Evolutionary conservation across 2,797 vertebrate species (phyloP).

Genomic region (Fratercula arctica): DNA sequence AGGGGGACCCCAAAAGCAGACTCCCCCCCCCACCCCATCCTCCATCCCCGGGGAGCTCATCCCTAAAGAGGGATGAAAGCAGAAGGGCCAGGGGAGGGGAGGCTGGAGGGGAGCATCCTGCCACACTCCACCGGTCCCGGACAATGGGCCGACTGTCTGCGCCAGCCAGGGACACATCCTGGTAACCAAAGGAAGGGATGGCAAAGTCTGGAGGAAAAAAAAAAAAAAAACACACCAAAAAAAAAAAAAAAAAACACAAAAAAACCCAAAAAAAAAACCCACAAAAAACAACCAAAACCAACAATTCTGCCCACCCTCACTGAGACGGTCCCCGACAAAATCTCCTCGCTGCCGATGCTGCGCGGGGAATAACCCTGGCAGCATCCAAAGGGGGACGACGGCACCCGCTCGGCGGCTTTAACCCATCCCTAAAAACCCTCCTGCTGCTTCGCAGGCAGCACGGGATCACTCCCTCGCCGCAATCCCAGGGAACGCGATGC

Average conservation of each 20-base stretch:
- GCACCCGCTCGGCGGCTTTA: background rate
- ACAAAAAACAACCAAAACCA: no score
- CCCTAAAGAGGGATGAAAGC: background rate
- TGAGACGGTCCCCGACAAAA: background rate
- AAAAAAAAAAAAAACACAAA: no score
- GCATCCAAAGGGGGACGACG: fast-evolving
- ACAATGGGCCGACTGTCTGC: conserved; percentile 46
- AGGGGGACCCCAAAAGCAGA: background rate
- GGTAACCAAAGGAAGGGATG: background rate
- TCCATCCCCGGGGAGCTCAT: background rate
- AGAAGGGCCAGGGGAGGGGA: background rate
- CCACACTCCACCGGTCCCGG: conserved; percentile 4
- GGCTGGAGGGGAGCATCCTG: conserved; percentile 9
- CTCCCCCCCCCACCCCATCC: fast-evolving
- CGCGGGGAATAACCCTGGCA: background rate
- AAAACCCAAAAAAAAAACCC: no score
- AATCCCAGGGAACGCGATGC: background rate
- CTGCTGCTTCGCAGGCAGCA: background rate
- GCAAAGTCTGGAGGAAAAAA: background rate
- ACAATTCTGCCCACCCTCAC: background rate
- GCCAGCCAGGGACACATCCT: background rate
- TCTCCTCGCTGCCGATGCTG: background rate
- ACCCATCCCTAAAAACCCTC: background rate
- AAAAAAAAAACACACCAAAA: background rate
- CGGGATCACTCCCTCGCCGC: background rate